Base-by-base conservation (phyloP, 2,113 vertebrate species). In the Andinoacara biseriatus region DNA sequence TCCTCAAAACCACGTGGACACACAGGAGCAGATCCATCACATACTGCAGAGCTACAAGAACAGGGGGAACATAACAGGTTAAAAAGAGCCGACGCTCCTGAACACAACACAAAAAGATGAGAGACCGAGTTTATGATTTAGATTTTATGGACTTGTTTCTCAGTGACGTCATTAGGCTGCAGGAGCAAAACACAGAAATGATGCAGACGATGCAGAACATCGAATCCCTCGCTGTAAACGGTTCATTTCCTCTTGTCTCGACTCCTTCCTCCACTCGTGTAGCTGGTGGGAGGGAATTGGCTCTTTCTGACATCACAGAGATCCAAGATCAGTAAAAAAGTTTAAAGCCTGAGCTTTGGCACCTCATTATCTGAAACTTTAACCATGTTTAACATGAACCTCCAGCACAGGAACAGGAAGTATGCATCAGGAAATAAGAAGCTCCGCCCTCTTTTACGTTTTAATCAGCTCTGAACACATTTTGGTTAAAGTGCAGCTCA, bases 401-500 rank as follows among this genome's bases (percentile, higher is more conserved):
- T 54, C 67, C 52, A 7, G 17, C 46, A 6, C 24, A 31, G 65
- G 24, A 3, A 72, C 46, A 52, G 17, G 5, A 14, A 26, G 13
- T 6, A 52, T 52, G 24, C 31, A 26, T 13, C 67, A 72, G 67
- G 46, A 72, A 54, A 72, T 52, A 13, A 72, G 17, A 52, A 18
- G 49, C 5, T n/a, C 29, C 29, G 26, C 24, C 43, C 26, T 72
- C 46, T 52, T 72, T 72, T n/a, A 52, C 5, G 54, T 11, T 72
- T 72, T 54, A 72, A 54, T 72, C 65, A 1, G 10, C 22, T 69
- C 65, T 69, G 65, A 69, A 69, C 46, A 72, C 46, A 72, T 72
- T 26, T 18, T 72, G 46, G 46, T 54, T 72, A 72, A 72, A 72
- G 67, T 54, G 67, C 67, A 54, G 67, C 26, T 72, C 43, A 52